These are phyloP conservation scores for Poecile atricapillus DNA, from an alignment of 2,113 vertebrate species.

Conservation along the genomic window DNA sequence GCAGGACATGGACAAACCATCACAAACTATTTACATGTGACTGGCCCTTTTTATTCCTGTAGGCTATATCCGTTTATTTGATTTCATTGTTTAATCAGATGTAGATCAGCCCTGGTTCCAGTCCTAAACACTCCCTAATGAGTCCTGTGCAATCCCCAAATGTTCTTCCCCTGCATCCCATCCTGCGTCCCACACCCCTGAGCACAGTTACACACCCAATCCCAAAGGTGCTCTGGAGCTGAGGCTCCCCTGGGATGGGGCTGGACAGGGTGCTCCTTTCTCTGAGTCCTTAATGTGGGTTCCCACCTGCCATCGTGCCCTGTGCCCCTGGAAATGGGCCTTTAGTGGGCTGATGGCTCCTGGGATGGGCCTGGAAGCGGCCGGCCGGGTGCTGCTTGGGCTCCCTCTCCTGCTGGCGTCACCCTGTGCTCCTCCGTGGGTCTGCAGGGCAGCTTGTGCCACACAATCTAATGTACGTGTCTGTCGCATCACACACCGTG, in stretches of 20 bases:
- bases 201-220: background rate
- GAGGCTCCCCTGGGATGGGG: background rate
- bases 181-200: too few relatives aligned
- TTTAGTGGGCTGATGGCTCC: background rate
- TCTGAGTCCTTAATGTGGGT: background rate
- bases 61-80: background rate
- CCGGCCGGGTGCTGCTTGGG: background rate
- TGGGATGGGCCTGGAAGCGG: background rate
- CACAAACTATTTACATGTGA: fast-evolving
- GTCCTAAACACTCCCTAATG: background rate
- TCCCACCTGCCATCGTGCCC: background rate
- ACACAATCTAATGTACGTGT: fast-evolving
- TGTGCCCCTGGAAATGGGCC: background rate
- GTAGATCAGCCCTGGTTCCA: background rate
- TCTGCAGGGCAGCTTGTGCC: fast-evolving
- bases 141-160: background rate
- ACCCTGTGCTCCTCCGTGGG: background rate
- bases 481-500: fast-evolving
- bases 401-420: background rate
- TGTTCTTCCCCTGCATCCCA: background rate
- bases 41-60: background rate
- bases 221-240: background rate
- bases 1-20: background rate
- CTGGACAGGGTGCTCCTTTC: background rate
- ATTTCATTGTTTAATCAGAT: background rate